A percentile compares a stretch with the other conserved stretches of the same genome.
Conservation (phyloP, 2,888 invertebrate genomes). For the Nomada ferruginata region DNA sequence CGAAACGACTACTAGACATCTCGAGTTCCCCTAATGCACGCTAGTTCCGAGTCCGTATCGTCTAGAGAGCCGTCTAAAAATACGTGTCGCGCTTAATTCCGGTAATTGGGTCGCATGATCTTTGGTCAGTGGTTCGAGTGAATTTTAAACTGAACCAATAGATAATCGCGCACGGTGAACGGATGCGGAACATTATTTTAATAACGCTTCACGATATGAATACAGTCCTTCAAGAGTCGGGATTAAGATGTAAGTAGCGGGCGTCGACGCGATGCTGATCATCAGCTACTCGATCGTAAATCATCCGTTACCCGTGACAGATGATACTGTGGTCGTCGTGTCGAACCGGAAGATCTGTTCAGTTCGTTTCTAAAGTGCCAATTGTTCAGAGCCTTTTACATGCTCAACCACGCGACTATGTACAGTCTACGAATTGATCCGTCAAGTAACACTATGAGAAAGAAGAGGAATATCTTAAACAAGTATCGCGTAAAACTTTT, state of each 20-base stretch:
- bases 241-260: conserved; percentile 25
- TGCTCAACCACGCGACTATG: too few relatives aligned
- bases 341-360: background rate
- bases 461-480: too few relatives aligned
- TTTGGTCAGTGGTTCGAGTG: conserved; percentile 16
- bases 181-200: conserved; percentile 59
- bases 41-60: conserved; percentile 12
- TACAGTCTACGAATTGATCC: too few relatives aligned
- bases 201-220: conserved; percentile 43
- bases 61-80: conserved; percentile 43
- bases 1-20: background rate
- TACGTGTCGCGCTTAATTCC: conserved; percentile 41
- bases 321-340: conserved; percentile 4
- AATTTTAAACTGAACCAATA: conserved; percentile 6
- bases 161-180: conserved; percentile 18
- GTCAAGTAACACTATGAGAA: too few relatives aligned
- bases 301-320: conserved; percentile 23
- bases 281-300: conserved; percentile 23
- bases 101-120: conserved; percentile 53
- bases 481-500: too few relatives aligned
- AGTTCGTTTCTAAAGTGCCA: background rate
- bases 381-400: too few relatives aligned
- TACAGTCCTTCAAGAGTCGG: conserved; percentile 16
- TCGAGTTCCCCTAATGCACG: conserved; percentile 5
- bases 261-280: background rate